Conservation (phyloP, 1,140 invertebrate genomes). For the Apis dorsata region DNA sequence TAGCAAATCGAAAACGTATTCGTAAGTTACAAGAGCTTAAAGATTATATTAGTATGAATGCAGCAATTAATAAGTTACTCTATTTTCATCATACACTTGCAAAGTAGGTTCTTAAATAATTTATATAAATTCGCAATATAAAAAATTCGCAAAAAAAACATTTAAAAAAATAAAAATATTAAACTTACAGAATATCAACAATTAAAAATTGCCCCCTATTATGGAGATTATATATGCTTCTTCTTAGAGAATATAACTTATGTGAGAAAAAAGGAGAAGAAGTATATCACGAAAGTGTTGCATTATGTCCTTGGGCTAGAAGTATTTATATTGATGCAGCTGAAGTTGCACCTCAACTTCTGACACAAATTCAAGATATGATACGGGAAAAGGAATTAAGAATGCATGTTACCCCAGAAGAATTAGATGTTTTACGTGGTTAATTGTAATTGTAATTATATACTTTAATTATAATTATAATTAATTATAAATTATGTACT, state of each 20-base stretch:
- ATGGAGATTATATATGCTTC: conserved; percentile 82
- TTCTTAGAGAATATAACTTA: conserved; percentile 75
- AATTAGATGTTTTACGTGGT: conserved; percentile 83
- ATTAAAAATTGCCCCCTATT: conserved; percentile 80
- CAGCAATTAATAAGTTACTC: conserved; percentile 74
- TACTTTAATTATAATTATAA: background rate
- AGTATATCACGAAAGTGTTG: conserved; percentile 74
- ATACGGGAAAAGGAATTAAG: conserved; percentile 86
- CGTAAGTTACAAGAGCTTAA: conserved; percentile 57
- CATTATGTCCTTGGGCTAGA: conserved; percentile 85
- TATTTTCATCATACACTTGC: conserved; percentile 71
- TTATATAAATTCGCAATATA: background rate
- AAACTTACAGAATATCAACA: conserved; percentile 67
- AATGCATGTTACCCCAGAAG: conserved; percentile 86
- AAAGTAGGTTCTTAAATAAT: conserved; percentile 51
- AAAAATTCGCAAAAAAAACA: background rate
- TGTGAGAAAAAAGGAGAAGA: conserved; percentile 76
- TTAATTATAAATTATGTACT: conserved; percentile 23
- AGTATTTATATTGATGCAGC: conserved; percentile 78
- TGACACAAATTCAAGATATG: conserved; percentile 85
- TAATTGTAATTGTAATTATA: conserved; percentile 54
- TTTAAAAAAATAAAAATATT: conserved; percentile 28
- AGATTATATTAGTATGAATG: conserved; percentile 62
- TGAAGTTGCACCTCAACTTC: conserved; percentile 78
- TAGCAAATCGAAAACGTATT: conserved; percentile 72